Conservation (phyloP, 2,113 vertebrate genomes). For the Crotalus helleri region DNA sequence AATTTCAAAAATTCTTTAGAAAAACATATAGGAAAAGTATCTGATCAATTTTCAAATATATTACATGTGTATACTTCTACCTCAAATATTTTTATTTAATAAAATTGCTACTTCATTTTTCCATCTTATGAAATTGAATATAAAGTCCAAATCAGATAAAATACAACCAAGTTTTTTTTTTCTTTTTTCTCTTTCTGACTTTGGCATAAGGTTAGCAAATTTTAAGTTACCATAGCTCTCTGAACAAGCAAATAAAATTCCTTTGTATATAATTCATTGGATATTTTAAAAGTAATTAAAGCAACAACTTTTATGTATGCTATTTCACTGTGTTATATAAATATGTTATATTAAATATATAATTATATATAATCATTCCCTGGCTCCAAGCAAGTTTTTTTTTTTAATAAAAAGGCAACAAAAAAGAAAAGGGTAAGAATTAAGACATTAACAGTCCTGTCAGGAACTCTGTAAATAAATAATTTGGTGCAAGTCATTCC, state of each 20-base stretch:
- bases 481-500: neutral
- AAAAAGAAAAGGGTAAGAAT: neutral
- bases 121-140: neutral
- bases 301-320: neutral
- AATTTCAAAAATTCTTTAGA: neutral
- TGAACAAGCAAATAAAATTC: neutral
- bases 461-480: neutral
- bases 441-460: neutral
- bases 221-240: neutral
- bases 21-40: neutral
- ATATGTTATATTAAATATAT: neutral
- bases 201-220: neutral
- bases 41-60: neutral
- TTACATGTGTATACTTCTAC: neutral
- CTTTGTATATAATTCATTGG: neutral
- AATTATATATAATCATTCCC: neutral
- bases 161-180: neutral
- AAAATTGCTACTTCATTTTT: neutral
- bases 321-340: neutral
- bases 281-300: neutral
- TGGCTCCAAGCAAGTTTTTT: neutral
- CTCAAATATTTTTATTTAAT: neutral
- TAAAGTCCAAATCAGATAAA: neutral
- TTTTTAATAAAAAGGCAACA: neutral
- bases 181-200: neutral